Conservation (phyloP, 2,113 vertebrate genomes). For the Glaucomys volans region DNA sequence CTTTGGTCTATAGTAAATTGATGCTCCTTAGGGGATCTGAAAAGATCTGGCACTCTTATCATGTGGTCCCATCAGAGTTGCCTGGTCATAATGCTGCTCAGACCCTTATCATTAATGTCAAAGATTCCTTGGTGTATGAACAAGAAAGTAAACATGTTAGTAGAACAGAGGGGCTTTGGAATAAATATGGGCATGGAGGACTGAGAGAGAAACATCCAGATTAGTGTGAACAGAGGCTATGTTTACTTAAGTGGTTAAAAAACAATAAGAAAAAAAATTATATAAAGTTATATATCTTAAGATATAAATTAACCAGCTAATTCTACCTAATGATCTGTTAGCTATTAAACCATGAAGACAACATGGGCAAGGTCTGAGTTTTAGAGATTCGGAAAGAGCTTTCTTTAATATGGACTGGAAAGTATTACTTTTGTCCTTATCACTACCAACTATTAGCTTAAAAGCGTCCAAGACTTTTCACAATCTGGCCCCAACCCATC, state of each 20-base stretch:
- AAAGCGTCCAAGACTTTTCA: conserved; percentile 63
- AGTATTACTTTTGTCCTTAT: conserved; percentile 72
- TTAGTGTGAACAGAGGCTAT: conserved; percentile 55
- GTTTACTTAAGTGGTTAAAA: conserved; percentile 47
- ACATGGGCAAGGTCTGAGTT: neutral
- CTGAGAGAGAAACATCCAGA: conserved; percentile 58
- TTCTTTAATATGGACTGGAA: conserved; percentile 52
- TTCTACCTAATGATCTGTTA: neutral
- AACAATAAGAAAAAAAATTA: conserved; percentile 53
- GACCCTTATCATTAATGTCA: neutral
- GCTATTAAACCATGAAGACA: conserved; percentile 36
- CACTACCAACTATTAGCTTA: conserved; percentile 60
- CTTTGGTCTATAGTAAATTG: neutral
- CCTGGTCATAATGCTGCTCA: conserved; percentile 9
- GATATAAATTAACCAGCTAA: conserved; percentile 28
- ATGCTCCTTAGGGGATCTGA: conserved; percentile 6
- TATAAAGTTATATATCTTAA: conserved; percentile 48
- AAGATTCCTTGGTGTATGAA: neutral
- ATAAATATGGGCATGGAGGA: conserved; percentile 66
- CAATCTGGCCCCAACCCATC: conserved; percentile 53
- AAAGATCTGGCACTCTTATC: neutral
- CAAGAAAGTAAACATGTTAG: conserved; percentile 51
- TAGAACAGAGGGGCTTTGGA: conserved; percentile 40
- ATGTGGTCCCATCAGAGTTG: neutral
- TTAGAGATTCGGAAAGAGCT: conserved; percentile 41